Evolutionary conservation across 1,140 invertebrate genomes (phyloP), one percentile per base, ranked within the genome.

Genomic region (Eumaeus atala): DNA sequence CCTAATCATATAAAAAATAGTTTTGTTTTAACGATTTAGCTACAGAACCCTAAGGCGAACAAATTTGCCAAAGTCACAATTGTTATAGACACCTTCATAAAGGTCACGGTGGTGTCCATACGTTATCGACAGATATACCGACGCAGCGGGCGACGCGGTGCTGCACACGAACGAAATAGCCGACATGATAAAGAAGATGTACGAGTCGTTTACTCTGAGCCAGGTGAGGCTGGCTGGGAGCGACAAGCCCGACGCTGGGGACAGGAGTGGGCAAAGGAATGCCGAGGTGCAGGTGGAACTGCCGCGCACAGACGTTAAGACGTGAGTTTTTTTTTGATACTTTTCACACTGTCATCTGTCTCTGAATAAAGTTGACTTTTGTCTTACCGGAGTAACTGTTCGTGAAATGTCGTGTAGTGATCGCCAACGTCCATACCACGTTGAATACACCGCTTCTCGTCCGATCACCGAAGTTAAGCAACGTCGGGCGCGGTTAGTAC

Each of bases 101-200:
- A n/a, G n/a, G n/a, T n/a, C n/a, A n/a, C n/a, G n/a, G n/a, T n/a
- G n/a, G n/a, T n/a, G n/a, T n/a, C n/a, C n/a, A n/a, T n/a, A n/a
- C n/a, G n/a, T n/a, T n/a, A n/a, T n/a, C n/a, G n/a, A n/a, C 59
- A 84, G 81, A 54, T 84, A 79, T 21, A 76, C 66, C 56, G 76
- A 71, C 28, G 81, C 81, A 8, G 59, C 72, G 7, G 81, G 81
- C 42, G 77, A 80, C 9, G 48, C 72, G 4, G 40, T 75, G 3
- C 38, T 81, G 5, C 74, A 74, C 21, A 72, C 75, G 0, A 80
- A 70, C 33, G 79, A 83, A 38, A 66, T 85, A 59, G 53, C 79
- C 0, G 74, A 83, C 6, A 36, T 85, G 9, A 77, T 85, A 61
- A 77, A 68, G 59, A 80, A 76, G 48, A 83, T 83, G 79, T 85